Percentiles rank a stretch among this genome's conserved stretches.
phyloP scores from a whole-genome alignment of 2,797 vertebrate species.

The Cottoperca gobio region DNA sequence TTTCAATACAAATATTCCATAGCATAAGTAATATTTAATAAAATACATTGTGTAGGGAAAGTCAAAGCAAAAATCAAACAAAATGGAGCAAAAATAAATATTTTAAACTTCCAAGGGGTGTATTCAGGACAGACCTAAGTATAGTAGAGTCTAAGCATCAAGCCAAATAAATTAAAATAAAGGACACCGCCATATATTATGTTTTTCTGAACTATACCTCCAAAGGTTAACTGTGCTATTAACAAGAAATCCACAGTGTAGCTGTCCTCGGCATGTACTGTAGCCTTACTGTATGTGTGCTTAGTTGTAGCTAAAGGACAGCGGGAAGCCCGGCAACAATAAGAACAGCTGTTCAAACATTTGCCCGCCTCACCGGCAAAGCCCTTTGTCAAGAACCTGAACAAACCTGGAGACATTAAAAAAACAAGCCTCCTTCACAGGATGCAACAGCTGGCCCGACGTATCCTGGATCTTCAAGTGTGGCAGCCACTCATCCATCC shows the following conservation, averaged over 20 bases:
- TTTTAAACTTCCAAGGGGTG: not conserved
- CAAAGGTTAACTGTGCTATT: conserved; percentile 16
- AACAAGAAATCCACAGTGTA: conserved; percentile 6
- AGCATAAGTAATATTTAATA: too few species aligned
- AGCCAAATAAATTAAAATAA: not conserved
- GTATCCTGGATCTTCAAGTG: conserved; percentile 23
- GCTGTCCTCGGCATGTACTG: conserved; percentile 18
- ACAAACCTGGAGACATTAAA: conserved; percentile 70
- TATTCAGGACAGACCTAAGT: not conserved
- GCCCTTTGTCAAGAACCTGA: conserved; percentile 71
- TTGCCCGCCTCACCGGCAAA: conserved; percentile 62
- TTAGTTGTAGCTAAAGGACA: conserved; percentile 47
- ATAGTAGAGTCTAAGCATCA: not conserved
- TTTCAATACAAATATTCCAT: too few species aligned
- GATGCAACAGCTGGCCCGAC: conserved; percentile 67
- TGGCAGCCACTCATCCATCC: conserved; percentile 8
- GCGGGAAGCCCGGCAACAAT: conserved; percentile 60
- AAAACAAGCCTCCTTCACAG: conserved; percentile 53
- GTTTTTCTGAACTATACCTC: conserved; percentile 5
- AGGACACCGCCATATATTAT: not conserved
- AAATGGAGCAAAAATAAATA: not conserved
- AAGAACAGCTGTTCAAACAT: conserved; percentile 81
- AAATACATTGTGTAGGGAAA: too few species aligned
- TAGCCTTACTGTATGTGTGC: conserved; percentile 48
- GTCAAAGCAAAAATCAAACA: not conserved